Evolutionary conservation across 2,113 vertebrate genomes (phyloP).

Genomic region (Apus apus): DNA sequence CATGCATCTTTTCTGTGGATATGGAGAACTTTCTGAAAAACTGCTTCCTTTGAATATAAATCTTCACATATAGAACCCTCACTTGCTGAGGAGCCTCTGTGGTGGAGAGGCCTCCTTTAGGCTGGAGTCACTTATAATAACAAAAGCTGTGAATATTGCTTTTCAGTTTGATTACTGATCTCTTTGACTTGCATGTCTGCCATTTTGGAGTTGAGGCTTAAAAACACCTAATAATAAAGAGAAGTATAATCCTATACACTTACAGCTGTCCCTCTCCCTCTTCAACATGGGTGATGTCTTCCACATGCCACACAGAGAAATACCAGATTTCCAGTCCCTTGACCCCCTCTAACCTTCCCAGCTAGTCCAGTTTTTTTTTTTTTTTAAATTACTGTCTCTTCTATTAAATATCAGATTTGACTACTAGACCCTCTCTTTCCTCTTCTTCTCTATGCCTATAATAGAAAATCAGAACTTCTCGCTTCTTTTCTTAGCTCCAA

Average conservation of each 20-base stretch:
- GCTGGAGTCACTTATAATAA: background rate
- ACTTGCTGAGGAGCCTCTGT: background rate
- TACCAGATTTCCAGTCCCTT: background rate
- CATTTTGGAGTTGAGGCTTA: background rate
- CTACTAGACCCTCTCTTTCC: background rate
- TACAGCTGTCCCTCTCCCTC: background rate
- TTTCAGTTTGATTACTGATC: background rate
- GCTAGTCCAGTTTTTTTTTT: background rate
- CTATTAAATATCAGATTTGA: background rate
- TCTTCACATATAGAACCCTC: background rate
- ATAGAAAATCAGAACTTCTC: background rate
- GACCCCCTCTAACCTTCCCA: background rate
- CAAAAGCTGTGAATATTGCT: background rate
- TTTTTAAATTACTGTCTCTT: background rate
- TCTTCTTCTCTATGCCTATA: background rate
- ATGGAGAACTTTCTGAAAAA: background rate
- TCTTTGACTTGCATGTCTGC: background rate
- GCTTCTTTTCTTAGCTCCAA: background rate
- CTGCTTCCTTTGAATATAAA: background rate
- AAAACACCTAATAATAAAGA: background rate
- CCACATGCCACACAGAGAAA: background rate
- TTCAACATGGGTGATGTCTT: background rate
- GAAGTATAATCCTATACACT: background rate
- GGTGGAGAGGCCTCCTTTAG: background rate
- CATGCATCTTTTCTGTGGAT: rapidly evolving